Evolutionary conservation across 2,888 invertebrate species (phyloP).

Genomic region (Agonopterix heracliana): DNA sequence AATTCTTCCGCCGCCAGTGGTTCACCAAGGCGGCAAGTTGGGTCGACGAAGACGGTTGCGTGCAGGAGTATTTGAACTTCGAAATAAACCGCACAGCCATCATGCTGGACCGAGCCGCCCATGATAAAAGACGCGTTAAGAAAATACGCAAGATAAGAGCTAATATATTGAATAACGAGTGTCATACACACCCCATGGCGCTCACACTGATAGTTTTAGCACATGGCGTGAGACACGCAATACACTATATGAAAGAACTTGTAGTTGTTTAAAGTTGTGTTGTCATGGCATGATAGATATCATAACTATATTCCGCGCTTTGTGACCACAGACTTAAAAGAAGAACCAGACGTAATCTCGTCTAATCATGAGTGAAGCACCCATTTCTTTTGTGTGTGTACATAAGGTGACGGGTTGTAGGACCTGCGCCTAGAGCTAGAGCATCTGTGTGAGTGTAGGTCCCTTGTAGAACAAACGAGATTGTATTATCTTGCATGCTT

Average conservation of each 20-base stretch:
- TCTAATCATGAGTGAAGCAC: too few species aligned
- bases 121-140: not conserved
- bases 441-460: too few species aligned
- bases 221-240: conserved; percentile 22
- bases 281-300: not conserved
- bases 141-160: not conserved
- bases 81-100: conserved; percentile 16
- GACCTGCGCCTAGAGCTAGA: too few species aligned
- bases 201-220: conserved; percentile 18
- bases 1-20: conserved; percentile 24
- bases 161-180: conserved; percentile 8
- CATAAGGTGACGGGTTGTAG: too few species aligned
- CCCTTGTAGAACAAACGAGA: too few species aligned
- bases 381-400: too few species aligned
- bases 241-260: conserved; percentile 13
- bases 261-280: not conserved
- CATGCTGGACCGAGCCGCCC: not conserved
- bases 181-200: conserved; percentile 28
- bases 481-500: too few species aligned
- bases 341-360: too few species aligned
- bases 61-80: conserved; percentile 25
- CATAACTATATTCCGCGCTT: too few species aligned
- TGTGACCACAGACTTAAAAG: too few species aligned
- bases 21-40: conserved; percentile 28
- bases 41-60: conserved; percentile 29